These are phyloP conservation scores for Fissipunctia ypsillon DNA, from an alignment of 2,888 invertebrate species.

Conservation along the genomic window DNA sequence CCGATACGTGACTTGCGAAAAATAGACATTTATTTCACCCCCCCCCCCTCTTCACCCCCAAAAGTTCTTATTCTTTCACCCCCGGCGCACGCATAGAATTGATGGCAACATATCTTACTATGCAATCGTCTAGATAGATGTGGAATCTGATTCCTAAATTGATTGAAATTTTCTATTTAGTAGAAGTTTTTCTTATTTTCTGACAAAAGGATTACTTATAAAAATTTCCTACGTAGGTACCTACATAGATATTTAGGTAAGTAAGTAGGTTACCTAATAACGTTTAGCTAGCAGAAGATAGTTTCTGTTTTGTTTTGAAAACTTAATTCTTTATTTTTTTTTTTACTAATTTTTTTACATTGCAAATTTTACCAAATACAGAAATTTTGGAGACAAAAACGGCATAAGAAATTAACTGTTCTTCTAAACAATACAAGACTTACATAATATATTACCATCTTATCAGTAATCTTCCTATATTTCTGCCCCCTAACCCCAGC, in stretches of 20 bases:
- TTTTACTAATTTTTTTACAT: not conserved
- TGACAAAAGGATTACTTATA: not conserved
- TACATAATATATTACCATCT: not conserved
- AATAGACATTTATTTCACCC: conserved; percentile 84
- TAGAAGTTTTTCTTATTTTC: not conserved
- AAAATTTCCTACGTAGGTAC: not conserved
- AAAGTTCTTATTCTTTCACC: conserved; percentile 78
- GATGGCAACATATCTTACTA: conserved; percentile 52
- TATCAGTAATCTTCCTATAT: not conserved
- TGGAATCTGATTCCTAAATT: conserved; percentile 51
- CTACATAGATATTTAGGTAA: too few relatives aligned
- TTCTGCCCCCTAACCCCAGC: conserved; percentile 11
- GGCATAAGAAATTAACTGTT: not conserved
- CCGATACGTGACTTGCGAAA: conserved; percentile 89
- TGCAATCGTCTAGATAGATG: conserved; percentile 47
- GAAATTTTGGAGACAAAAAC: too few relatives aligned
- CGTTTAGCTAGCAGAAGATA: not conserved
- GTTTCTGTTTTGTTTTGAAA: not conserved
- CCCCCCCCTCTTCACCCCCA: conserved; percentile 70
- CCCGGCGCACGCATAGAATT: conserved; percentile 62
- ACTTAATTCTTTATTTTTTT: too few relatives aligned
- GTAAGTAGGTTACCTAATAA: not conserved
- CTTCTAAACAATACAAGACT: conserved; percentile 4
- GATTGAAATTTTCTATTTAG: conserved; percentile 27
- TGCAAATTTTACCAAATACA: not conserved